These are phyloP conservation scores for Morelia viridis DNA, from an alignment of 2,797 vertebrate genomes.

Conservation along the genomic window DNA sequence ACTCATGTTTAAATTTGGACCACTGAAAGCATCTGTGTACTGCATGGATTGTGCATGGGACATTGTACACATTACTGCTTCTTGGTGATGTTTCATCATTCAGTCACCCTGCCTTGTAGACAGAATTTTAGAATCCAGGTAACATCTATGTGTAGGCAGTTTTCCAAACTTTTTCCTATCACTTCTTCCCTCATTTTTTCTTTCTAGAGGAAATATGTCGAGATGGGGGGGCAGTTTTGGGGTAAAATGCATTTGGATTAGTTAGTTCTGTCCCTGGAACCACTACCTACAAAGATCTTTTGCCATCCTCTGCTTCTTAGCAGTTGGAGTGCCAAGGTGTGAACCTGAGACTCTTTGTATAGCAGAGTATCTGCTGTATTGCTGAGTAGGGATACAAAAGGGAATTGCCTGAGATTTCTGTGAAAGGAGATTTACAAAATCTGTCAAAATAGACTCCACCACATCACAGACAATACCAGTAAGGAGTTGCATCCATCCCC, in stretches of 20 bases:
- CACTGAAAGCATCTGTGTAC: not conserved
- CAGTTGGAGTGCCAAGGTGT: not conserved
- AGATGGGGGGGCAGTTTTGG: not conserved
- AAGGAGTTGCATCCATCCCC: not conserved
- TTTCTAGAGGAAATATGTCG: not conserved
- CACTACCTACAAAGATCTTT: not conserved
- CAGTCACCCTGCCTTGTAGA: not conserved
- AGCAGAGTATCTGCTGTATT: not conserved
- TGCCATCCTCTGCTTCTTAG: not conserved
- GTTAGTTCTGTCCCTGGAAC: not conserved
- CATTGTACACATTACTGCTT: not conserved
- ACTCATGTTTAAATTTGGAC: not conserved
- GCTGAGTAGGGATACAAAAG: not conserved
- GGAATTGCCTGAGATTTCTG: not conserved
- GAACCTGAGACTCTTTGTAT: not conserved
- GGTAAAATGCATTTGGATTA: not conserved
- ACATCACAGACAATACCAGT: not conserved
- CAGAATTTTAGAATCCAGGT: not conserved
- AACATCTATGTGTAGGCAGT: not conserved
- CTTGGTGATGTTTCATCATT: not conserved
- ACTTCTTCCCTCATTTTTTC: not conserved
- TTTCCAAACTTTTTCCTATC: not conserved
- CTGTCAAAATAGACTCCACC: not conserved
- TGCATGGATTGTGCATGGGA: not conserved
- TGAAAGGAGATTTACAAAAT: not conserved